Conservation (phyloP, 1,140 invertebrate species). For the Bombus vancouverensis region DNA sequence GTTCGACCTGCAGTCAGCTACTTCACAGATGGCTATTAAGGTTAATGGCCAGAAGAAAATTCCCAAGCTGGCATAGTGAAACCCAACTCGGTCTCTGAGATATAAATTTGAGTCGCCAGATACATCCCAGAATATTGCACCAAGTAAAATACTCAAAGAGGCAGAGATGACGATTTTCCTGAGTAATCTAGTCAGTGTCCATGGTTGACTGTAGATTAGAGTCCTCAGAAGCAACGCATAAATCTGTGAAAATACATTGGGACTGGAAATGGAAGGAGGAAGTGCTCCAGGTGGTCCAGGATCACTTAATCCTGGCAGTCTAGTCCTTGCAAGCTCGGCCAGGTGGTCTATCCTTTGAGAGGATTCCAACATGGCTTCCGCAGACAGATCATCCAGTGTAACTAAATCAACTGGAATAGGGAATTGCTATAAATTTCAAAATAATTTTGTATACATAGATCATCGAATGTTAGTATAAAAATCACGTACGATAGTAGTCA, state of each 20-base stretch:
- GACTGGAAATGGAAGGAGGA: constrained; percentile 85
- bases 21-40: constrained; percentile 86
- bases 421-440: not conserved
- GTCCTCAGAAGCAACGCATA: constrained; percentile 86
- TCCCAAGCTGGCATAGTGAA: constrained; percentile 92
- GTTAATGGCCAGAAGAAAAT: constrained; percentile 91
- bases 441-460: not conserved
- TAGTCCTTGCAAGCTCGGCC: constrained; percentile 89
- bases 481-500: constrained; percentile 95
- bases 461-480: not conserved
- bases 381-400: constrained; percentile 94
- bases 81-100: constrained; percentile 90
- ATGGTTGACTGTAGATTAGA: constrained; percentile 93
- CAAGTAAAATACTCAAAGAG: constrained; percentile 91
- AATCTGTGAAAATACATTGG: constrained; percentile 86
- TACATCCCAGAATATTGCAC: constrained; percentile 94
- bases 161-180: constrained; percentile 90
- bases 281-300: constrained; percentile 90
- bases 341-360: constrained; percentile 95
- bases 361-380: constrained; percentile 96
- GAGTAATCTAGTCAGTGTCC: constrained; percentile 90
- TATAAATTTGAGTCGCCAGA: constrained; percentile 87
- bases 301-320: constrained; percentile 85
- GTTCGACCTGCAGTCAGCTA: constrained; percentile 86
- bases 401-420: constrained; percentile 93